These are phyloP conservation scores for Sycophila texana DNA, from an alignment of 2,888 invertebrate species.

Conservation along the genomic window DNA sequence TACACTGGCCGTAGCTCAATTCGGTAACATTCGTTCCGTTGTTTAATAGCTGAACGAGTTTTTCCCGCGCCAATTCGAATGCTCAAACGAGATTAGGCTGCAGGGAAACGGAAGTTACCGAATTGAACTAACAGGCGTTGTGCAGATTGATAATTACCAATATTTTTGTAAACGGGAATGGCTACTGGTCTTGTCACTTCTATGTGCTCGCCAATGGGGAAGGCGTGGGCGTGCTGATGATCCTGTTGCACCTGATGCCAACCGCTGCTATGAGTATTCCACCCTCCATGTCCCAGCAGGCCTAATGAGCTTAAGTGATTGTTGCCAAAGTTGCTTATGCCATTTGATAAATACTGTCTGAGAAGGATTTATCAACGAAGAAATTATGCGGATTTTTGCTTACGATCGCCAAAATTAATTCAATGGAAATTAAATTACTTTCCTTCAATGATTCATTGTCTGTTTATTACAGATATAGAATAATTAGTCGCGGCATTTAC, in stretches of 20 bases:
- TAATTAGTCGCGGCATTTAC: not conserved
- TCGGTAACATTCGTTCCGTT: not conserved
- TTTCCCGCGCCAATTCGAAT: too few species aligned
- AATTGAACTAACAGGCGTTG: too few species aligned
- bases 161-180: slow-evolving; percentile 81
- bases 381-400: slow-evolving; percentile 17
- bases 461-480: not conserved
- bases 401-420: not conserved
- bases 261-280: slow-evolving; percentile 50
- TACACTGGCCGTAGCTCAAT: not conserved
- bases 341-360: slow-evolving; percentile 21
- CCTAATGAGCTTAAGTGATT: slow-evolving; percentile 25
- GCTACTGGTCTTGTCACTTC: slow-evolving; percentile 82
- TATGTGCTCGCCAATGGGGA: slow-evolving; percentile 80
- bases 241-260: slow-evolving; percentile 57
- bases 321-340: slow-evolving; percentile 23
- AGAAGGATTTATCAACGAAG: slow-evolving; percentile 30
- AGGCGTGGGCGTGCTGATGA: slow-evolving; percentile 75
- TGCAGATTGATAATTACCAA: slow-evolving; percentile 72
- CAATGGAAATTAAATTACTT: not conserved
- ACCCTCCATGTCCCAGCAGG: slow-evolving; percentile 15
- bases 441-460: not conserved
- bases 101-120: too few species aligned
- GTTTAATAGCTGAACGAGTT: not conserved
- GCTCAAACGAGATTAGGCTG: too few species aligned